Conservation (phyloP, 1,140 invertebrate genomes). For the Tigriopus japonicus region DNA sequence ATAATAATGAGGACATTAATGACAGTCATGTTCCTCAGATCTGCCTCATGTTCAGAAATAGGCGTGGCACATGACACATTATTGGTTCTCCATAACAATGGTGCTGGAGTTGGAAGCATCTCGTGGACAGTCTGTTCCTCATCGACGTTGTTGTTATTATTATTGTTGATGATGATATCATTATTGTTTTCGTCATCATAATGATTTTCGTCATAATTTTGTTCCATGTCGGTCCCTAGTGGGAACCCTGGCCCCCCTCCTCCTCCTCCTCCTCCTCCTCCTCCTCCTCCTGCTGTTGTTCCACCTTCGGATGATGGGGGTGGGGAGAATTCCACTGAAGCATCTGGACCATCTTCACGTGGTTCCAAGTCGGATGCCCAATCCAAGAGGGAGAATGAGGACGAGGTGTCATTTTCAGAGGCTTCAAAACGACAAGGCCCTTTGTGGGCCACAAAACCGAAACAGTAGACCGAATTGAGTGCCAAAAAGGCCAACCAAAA, state of each 20-base stretch:
- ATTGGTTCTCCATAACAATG: neutral
- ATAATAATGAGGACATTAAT: constrained; percentile 9
- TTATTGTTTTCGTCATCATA: neutral
- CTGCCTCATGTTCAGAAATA: neutral
- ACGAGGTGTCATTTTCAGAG: neutral
- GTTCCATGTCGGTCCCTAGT: neutral
- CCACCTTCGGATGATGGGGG: neutral
- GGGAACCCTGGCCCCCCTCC: neutral
- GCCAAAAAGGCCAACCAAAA: constrained; percentile 8
- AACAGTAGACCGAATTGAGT: constrained; percentile 7
- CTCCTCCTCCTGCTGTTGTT: neutral
- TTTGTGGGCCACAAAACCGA: constrained; percentile 12
- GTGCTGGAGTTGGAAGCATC: neutral
- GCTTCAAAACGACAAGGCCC: neutral
- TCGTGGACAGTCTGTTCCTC: neutral
- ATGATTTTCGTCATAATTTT: no score
- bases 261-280: neutral
- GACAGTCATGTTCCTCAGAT: constrained; percentile 8
- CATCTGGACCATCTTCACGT: neutral
- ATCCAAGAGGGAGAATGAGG: neutral
- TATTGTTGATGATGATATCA: neutral
- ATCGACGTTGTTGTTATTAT: neutral
- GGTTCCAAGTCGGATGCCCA: neutral
- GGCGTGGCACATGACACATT: neutral
- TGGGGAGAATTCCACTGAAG: neutral